Evolutionary conservation across 2,113 vertebrate species (phyloP).

Genomic region (Cottus gobio): DNA sequence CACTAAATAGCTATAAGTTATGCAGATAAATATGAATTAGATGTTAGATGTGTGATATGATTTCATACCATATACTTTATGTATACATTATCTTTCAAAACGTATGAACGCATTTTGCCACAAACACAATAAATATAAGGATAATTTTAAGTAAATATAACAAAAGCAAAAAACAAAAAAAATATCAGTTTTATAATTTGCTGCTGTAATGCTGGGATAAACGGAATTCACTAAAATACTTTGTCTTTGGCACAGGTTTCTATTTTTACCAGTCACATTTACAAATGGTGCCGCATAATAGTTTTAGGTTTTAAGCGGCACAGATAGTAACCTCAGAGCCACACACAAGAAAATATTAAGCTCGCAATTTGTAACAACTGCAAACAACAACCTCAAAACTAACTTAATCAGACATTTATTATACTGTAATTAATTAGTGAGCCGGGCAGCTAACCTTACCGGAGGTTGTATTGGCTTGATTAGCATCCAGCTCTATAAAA

Average conservation of each 20-base stretch:
- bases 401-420: neutral
- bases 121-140: neutral
- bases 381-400: neutral
- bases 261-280: neutral
- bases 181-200: neutral
- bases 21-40: conserved; percentile 20
- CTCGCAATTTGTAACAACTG: neutral
- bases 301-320: neutral
- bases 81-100: conserved; percentile 1
- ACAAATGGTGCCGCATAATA: neutral
- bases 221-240: neutral
- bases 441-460: neutral
- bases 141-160: neutral
- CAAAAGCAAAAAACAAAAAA: neutral
- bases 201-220: neutral
- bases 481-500: neutral
- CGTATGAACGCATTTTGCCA: neutral
- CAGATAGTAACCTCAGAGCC: neutral
- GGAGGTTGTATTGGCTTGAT: neutral
- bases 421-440: neutral
- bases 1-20: conserved; percentile 9
- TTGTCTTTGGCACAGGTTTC: neutral
- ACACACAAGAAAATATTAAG: neutral
- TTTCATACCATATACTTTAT: neutral
- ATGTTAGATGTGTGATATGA: neutral